These are phyloP conservation scores for Aleiodes sp. DNA, from an alignment of 1,140 invertebrate genomes.

Conservation along the genomic window DNA sequence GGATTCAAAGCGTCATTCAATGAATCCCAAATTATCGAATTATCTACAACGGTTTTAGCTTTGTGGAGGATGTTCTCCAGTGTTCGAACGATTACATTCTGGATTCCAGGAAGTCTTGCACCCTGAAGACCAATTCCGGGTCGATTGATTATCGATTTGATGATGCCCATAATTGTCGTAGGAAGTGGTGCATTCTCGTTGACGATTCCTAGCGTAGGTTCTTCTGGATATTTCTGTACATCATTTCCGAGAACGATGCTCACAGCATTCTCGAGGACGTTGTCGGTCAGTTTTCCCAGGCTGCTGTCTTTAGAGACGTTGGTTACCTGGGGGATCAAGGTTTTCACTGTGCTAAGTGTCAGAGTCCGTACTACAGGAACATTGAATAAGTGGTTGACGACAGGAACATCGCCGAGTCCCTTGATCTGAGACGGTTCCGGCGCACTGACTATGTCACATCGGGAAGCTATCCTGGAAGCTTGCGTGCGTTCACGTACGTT, in stretches of 20 bases:
- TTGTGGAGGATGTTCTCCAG: conserved; percentile 39
- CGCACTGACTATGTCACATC: conserved; percentile 13
- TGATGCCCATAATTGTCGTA: neutral
- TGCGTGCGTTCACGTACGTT: too few species aligned
- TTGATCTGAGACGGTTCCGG: conserved; percentile 36
- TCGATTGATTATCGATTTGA: conserved; percentile 41
- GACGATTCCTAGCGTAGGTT: conserved; percentile 23
- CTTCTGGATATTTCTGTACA: conserved; percentile 25
- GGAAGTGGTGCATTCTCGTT: neutral
- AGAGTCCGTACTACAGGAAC: conserved; percentile 45
- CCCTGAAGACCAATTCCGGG: conserved; percentile 41
- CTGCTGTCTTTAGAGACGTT: conserved; percentile 33
- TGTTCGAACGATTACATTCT: conserved; percentile 52
- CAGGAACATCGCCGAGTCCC: conserved; percentile 44
- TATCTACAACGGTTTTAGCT: conserved; percentile 36
- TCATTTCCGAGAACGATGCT: conserved; percentile 33
- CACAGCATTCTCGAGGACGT: conserved; percentile 38
- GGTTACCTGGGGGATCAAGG: conserved; percentile 33
- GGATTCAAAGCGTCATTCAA: conserved; percentile 40
- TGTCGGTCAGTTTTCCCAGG: conserved; percentile 12
- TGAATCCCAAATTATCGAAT: conserved; percentile 40
- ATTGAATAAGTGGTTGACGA: conserved; percentile 46
- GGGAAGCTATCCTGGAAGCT: neutral
- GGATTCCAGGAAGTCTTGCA: conserved; percentile 35
- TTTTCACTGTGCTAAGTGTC: conserved; percentile 42